Evolutionary conservation across 2,888 invertebrate genomes (phyloP).

Genomic region (Philereme vetulata): DNA sequence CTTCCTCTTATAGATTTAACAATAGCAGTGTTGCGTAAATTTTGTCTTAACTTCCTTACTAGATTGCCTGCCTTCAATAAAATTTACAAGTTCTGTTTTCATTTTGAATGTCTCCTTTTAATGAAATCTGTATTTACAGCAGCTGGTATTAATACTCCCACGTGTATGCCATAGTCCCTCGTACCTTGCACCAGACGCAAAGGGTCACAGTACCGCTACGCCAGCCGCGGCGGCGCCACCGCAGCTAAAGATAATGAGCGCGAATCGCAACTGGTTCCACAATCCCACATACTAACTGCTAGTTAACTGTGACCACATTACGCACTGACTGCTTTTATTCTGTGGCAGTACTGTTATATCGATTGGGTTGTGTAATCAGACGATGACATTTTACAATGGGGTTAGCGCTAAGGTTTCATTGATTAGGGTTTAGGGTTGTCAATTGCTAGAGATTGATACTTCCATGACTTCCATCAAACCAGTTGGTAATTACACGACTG

Average conservation of each 20-base stretch:
- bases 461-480: neutral
- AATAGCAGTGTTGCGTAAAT: too few relatives aligned
- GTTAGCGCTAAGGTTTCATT: conserved; percentile 10
- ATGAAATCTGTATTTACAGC: too few relatives aligned
- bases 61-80: too few relatives aligned
- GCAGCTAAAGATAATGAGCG: conserved; percentile 47
- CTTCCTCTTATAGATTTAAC: too few relatives aligned
- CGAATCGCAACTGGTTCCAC: conserved; percentile 34
- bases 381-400: conserved; percentile 28
- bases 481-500: neutral
- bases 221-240: conserved; percentile 66
- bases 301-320: neutral
- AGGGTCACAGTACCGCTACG: conserved; percentile 75
- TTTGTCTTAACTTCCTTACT: too few relatives aligned
- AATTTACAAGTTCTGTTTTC: too few relatives aligned
- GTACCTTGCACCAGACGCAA: conserved; percentile 40
- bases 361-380: conserved; percentile 17
- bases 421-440: conserved; percentile 13
- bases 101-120: too few relatives aligned
- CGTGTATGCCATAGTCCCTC: conserved; percentile 8
- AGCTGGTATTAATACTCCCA: too few relatives aligned
- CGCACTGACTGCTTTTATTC: neutral
- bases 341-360: conserved; percentile 12
- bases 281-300: conserved; percentile 10
- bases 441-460: conserved; percentile 4